Evolutionary conservation across 2,113 vertebrate species (phyloP).

Genomic region (Silurus meridionalis): DNA sequence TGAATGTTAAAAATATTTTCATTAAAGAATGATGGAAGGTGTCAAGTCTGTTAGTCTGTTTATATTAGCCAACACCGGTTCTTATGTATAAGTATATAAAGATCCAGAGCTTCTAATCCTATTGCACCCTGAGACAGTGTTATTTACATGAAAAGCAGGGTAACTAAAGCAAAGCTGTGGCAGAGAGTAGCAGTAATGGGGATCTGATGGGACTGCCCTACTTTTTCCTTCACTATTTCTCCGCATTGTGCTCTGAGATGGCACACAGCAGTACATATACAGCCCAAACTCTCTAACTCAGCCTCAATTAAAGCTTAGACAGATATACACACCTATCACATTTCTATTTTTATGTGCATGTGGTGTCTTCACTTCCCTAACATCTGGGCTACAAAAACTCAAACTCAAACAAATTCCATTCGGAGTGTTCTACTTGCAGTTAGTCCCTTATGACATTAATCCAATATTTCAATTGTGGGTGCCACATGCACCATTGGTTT

Average conservation of each 20-base stretch:
- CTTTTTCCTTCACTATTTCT: constrained; percentile 40
- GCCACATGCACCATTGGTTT: neutral
- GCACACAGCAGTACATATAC: constrained; percentile 7
- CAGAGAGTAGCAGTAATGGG: constrained; percentile 23
- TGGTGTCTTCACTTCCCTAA: too few species aligned
- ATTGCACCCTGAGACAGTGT: neutral
- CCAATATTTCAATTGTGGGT: neutral
- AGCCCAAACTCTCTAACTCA: constrained; percentile 23
- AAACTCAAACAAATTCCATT: neutral
- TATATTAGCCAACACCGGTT: neutral
- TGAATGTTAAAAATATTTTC: neutral
- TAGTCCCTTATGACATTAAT: neutral
- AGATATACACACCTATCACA: neutral
- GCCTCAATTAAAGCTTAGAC: neutral
- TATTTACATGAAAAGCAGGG: constrained; percentile 42
- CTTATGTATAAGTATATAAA: neutral
- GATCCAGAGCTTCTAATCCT: neutral
- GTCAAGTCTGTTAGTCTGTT: neutral
- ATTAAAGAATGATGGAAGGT: neutral
- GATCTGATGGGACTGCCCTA: constrained; percentile 26
- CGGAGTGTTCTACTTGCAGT: neutral
- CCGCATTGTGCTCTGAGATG: neutral
- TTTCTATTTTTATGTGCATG: neutral
- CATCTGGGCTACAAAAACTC: neutral
- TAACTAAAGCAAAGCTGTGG: constrained; percentile 9